Conservation (phyloP, 2,113 vertebrate genomes). For the Leucosticte australis region DNA sequence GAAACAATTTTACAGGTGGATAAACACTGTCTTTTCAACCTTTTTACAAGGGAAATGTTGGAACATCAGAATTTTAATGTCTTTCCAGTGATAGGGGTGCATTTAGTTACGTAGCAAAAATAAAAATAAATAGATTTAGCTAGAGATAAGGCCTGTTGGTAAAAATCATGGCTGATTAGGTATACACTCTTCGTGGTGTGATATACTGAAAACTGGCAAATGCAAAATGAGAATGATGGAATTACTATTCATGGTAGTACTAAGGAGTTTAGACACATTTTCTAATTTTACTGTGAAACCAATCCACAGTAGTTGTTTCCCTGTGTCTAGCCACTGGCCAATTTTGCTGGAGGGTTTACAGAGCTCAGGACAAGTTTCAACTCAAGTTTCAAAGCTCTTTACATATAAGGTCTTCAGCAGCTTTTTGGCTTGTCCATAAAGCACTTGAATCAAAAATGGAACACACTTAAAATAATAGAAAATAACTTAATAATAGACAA, state of each 20-base stretch:
- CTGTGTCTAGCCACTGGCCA: neutral
- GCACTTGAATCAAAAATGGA: constrained; percentile 25
- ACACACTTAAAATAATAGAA: constrained; percentile 73
- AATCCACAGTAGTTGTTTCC: neutral
- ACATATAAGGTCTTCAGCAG: neutral
- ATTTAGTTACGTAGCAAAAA: neutral
- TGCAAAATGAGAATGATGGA: neutral
- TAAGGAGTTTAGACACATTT: neutral
- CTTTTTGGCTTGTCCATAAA: constrained; percentile 45
- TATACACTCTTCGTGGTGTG: neutral
- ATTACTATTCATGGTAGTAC: neutral
- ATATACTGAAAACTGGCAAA: neutral
- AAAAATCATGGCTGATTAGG: neutral
- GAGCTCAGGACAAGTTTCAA: constrained; percentile 26
- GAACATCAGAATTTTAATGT: neutral
- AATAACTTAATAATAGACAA: constrained; percentile 69
- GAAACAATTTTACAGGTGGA: constrained; percentile 26
- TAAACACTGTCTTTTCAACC: constrained; percentile 17
- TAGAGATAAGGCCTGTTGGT: neutral
- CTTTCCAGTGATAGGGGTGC: neutral
- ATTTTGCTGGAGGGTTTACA: neutral
- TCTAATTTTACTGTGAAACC: constrained; percentile 12
- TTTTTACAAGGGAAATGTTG: neutral
- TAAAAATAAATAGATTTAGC: neutral
- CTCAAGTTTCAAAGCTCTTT: neutral